phyloP scores from a whole-genome alignment of 1,140 invertebrate genomes.

The Hyles vespertilio region DNA sequence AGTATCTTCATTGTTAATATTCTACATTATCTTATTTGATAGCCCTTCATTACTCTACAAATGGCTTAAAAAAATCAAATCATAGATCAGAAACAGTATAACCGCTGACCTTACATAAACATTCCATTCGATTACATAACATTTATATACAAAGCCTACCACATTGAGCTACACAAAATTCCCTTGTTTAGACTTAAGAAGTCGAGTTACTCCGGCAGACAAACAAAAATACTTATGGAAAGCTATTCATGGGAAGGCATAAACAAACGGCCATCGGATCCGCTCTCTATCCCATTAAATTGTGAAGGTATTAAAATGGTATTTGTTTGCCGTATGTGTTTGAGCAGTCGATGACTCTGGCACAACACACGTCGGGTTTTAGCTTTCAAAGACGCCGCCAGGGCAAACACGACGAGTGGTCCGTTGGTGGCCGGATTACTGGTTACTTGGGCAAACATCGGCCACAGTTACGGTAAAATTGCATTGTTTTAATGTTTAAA shows the following conservation, averaged over 20 bases:
- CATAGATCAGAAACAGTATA: too few species aligned
- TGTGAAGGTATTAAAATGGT: conserved; percentile 62
- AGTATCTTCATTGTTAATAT: too few species aligned
- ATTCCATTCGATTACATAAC: too few species aligned
- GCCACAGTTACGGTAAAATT: conserved; percentile 54
- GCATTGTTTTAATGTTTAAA: conserved; percentile 45
- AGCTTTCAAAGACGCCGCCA: conserved; percentile 70
- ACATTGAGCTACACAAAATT: too few species aligned
- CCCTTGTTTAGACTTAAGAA: too few species aligned
- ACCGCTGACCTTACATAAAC: too few species aligned
- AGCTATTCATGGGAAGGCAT: conserved; percentile 35
- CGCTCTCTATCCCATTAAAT: conserved; percentile 67
- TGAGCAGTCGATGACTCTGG: conserved; percentile 62
- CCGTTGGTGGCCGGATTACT: conserved; percentile 43
- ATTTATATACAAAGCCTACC: too few species aligned
- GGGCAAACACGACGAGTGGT: conserved; percentile 59
- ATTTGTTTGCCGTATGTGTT: conserved; percentile 56
- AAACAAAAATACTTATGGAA: too few species aligned
- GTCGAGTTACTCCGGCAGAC: too few species aligned
- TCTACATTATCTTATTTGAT: too few species aligned
- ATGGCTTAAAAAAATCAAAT: too few species aligned
- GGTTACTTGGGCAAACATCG: conserved; percentile 52
- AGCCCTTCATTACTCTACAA: too few species aligned
- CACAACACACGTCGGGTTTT: conserved; percentile 71
- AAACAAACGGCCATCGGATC: conserved; percentile 47